phyloP scores from a whole-genome alignment of 92 coral and sea anemone species.

The Epizoanthus fatuus region DNA sequence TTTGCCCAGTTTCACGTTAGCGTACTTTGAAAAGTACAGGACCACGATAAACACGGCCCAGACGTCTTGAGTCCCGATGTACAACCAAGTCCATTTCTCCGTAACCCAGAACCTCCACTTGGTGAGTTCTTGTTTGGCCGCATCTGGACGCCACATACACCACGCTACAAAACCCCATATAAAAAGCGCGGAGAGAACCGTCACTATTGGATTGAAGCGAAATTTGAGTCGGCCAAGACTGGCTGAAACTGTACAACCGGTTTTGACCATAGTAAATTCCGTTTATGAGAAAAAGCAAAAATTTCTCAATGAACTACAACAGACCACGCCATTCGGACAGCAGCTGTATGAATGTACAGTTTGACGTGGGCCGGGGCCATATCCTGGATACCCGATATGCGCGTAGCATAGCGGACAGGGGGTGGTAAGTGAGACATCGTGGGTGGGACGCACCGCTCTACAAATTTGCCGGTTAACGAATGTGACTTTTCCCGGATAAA shows the following conservation, averaged over 20 bases:
- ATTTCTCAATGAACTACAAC: no score
- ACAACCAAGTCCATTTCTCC: constrained; percentile 90
- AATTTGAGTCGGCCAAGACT: constrained; percentile 50
- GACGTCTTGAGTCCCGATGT: constrained; percentile 88
- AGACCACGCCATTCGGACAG: no score
- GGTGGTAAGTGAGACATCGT: no score
- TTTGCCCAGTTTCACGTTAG: constrained; percentile 83
- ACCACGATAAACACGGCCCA: constrained; percentile 91
- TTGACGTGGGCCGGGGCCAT: no score
- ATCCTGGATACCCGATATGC: no score
- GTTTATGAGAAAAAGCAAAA: no score
- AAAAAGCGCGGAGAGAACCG: constrained; percentile 69
- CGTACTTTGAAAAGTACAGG: constrained; percentile 88
- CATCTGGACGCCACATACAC: constrained; percentile 78
- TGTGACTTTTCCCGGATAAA: no score
- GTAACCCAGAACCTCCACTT: constrained; percentile 84
- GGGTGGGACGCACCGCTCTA: no score
- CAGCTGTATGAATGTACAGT: no score
- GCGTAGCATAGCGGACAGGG: no score
- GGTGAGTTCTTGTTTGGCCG: constrained; percentile 71
- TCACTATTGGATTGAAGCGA: constrained; percentile 87
- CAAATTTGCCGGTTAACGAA: no score
- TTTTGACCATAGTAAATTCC: not conserved
- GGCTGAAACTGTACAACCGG: constrained; percentile 15
- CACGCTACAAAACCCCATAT: constrained; percentile 91